phyloP scores from a whole-genome alignment of 2,888 invertebrate species.

The Yponomeuta sedellus region DNA sequence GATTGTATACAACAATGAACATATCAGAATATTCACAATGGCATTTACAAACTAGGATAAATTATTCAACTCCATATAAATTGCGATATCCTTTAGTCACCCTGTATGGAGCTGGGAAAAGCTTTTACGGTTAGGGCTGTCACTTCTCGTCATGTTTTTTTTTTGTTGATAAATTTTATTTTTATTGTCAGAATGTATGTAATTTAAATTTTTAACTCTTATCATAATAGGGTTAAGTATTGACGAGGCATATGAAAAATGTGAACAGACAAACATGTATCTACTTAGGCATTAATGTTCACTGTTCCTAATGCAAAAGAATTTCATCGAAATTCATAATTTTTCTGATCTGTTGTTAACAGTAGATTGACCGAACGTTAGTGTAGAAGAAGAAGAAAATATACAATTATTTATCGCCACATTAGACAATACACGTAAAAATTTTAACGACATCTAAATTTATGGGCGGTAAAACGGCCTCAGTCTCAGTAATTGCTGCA shows the following conservation, averaged over 20 bases:
- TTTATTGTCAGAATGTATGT: background rate
- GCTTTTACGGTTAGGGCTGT: slow-evolving; percentile 22
- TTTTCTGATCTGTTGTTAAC: no score
- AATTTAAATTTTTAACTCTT: background rate
- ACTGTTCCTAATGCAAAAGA: no score
- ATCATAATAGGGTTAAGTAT: background rate
- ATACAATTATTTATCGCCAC: no score
- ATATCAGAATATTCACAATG: slow-evolving; percentile 16
- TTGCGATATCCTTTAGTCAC: slow-evolving; percentile 17
- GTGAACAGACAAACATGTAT: background rate
- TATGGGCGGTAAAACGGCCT: no score
- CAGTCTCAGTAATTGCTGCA: no score
- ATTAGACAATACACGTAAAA: no score
- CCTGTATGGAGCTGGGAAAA: slow-evolving; percentile 25
- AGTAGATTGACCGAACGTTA: no score
- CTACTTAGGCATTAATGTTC: no score
- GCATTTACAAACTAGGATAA: slow-evolving; percentile 11
- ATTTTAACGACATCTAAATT: no score
- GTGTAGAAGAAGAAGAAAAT: no score
- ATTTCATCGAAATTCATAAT: no score
- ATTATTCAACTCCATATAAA: slow-evolving; percentile 20
- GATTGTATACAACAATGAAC: slow-evolving; percentile 20
- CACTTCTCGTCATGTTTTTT: slow-evolving; percentile 5
- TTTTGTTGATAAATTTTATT: background rate
- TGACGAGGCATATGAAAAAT: background rate